Conservation (phyloP, 2,888 invertebrate species). For the Lasioglossum vierecki region DNA sequence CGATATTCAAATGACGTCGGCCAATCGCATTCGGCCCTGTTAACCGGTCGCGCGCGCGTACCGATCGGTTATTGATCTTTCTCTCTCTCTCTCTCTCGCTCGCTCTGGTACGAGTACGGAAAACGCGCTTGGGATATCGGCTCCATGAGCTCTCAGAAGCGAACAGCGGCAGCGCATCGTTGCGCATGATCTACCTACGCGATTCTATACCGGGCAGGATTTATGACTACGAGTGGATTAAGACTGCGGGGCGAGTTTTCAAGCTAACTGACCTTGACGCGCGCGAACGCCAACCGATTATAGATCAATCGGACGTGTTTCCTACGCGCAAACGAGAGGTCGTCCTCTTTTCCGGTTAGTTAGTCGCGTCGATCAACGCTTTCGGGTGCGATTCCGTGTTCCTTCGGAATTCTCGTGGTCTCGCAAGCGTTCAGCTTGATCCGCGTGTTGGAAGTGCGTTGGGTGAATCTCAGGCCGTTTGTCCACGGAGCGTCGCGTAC, state of each 20-base stretch:
- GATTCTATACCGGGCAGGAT: conserved; percentile 47
- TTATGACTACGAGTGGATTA: conserved; percentile 61
- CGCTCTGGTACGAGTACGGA: neutral
- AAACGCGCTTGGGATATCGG: conserved; percentile 22
- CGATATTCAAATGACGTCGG: conserved; percentile 37
- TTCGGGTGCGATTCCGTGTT: neutral
- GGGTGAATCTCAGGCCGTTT: too few species aligned
- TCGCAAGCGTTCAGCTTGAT: neutral
- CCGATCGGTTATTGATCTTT: conserved; percentile 65
- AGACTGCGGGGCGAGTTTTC: conserved; percentile 49
- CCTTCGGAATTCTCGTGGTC: neutral
- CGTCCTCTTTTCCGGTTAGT: neutral
- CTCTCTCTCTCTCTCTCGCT: neutral
- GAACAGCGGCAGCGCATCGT: conserved; percentile 46
- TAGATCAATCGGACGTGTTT: conserved; percentile 38
- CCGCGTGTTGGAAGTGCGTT: neutral
- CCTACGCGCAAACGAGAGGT: neutral
- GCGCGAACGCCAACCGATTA: conserved; percentile 50
- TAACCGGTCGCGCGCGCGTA: conserved; percentile 33
- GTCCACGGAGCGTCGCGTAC: too few species aligned
- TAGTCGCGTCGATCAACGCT: neutral
- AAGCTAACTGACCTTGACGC: conserved; percentile 60
- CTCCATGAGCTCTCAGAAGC: neutral
- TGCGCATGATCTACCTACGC: conserved; percentile 68
- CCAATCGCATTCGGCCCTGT: conserved; percentile 33